A percentile compares a stretch with the other conserved stretches of the same genome.
Evolutionary conservation across 2,797 vertebrate genomes (phyloP).

Genomic region (Melanotaenia trifasciata): DNA sequence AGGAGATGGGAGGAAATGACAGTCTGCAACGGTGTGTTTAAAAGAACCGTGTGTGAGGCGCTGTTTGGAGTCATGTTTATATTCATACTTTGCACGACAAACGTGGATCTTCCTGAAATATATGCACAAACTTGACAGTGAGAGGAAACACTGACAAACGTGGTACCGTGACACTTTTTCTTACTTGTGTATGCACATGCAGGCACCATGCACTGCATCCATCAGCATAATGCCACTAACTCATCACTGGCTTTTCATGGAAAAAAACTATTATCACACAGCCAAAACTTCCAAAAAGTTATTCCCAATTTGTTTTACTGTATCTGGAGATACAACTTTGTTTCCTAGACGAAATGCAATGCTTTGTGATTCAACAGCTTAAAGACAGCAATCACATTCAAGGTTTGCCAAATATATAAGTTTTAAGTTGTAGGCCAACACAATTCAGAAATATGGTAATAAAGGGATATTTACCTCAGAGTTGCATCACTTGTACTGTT

Average conservation of each 20-base stretch:
- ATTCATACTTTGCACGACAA: conserved; percentile 70
- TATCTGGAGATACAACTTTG: background rate
- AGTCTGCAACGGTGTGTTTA: conserved; percentile 40
- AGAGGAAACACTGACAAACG: conserved; percentile 51
- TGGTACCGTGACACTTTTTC: conserved; percentile 46
- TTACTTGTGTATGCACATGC: conserved; percentile 16
- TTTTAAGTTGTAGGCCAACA: background rate
- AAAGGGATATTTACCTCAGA: background rate
- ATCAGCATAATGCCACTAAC: conserved; percentile 22
- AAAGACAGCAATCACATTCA: background rate
- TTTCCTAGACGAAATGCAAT: background rate
- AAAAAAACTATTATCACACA: background rate
- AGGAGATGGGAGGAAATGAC: conserved; percentile 65
- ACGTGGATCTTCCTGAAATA: conserved; percentile 63
- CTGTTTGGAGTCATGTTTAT: conserved; percentile 77
- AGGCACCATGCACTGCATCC: conserved; percentile 26
- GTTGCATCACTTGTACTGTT: background rate
- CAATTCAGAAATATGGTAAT: background rate
- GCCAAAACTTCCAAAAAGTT: background rate
- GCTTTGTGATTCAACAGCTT: background rate
- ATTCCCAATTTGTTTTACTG: too few species aligned
- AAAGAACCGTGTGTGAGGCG: conserved; percentile 25
- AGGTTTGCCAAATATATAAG: background rate
- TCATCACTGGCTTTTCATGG: background rate
- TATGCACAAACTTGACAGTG: conserved; percentile 62